phyloP scores from a whole-genome alignment of 2,797 vertebrate species.

The Pseudopleuronectes americanus region DNA sequence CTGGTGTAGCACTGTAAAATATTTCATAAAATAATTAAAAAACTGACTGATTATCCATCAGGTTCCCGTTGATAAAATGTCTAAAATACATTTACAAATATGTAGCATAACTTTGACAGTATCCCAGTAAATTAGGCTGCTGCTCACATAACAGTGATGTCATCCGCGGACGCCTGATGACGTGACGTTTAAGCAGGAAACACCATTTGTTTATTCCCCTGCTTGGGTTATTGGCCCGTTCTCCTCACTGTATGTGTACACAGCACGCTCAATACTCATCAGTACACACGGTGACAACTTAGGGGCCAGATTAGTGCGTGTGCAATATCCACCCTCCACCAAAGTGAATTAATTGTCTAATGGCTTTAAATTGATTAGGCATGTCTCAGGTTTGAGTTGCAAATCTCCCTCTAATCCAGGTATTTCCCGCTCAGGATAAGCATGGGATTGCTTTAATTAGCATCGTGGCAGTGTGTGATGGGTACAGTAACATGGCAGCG shows the following conservation, averaged over 20 bases:
- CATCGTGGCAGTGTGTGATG: slow-evolving; percentile 60
- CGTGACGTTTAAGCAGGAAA: slow-evolving; percentile 33
- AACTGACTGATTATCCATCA: no score
- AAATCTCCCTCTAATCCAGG: slow-evolving; percentile 84
- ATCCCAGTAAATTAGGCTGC: neutral
- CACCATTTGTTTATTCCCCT: slow-evolving; percentile 45
- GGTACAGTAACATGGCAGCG: slow-evolving; percentile 68
- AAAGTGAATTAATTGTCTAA: slow-evolving; percentile 82
- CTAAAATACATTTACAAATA: neutral
- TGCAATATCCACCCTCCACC: slow-evolving; percentile 74
- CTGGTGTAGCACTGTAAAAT: neutral
- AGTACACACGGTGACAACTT: slow-evolving; percentile 71
- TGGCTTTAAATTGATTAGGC: slow-evolving; percentile 82
- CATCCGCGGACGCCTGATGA: slow-evolving; percentile 38
- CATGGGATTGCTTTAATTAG: slow-evolving; percentile 82
- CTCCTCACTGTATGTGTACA: slow-evolving; percentile 64
- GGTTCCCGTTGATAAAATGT: neutral
- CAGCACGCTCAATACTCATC: slow-evolving; percentile 75
- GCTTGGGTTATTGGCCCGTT: slow-evolving; percentile 35
- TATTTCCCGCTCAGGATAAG: slow-evolving; percentile 79
- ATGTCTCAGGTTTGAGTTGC: slow-evolving; percentile 78
- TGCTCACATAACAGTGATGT: slow-evolving; percentile 18
- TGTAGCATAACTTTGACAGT: no score
- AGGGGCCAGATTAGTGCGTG: slow-evolving; percentile 69
- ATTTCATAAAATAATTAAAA: no score